Evolutionary conservation across 2,797 vertebrate genomes (phyloP), one percentile per base, ranked within the genome.

Genomic region (Vespertilio murinus): DNA sequence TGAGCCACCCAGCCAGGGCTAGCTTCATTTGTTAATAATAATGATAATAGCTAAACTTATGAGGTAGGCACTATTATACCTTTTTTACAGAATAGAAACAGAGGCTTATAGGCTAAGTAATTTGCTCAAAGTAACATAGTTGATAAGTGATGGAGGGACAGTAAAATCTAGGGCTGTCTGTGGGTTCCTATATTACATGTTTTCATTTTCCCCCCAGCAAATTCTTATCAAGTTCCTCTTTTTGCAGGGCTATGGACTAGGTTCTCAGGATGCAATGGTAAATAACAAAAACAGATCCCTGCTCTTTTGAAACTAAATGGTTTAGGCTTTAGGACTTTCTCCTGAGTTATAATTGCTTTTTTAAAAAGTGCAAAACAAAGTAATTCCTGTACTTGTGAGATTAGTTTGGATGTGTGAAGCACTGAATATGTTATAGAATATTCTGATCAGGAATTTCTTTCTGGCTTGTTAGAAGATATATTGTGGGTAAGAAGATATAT

Each of bases 271-370:
- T 82, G 78, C 35, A 75, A 5, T 69, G 49, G 22, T 79, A 92
- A 95, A 82, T 78, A 71, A 80, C 23, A 88, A 61, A 90, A 88
- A 71, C 40, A 59, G 54, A 22, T n/a, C 30, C n/a, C 30, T 49
- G 30, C 74, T 11, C 45, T 70, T 96, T 92, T 84, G 74, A 91
- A 80, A 93, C 23, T n/a, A 64, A 88, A 54, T 92, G n/a, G 30
- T 80, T 69, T 88, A 88, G 74, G 49, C n/a, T 75, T 61, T 74
- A 80, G 73, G 40, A 80, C 25, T 84, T 91, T 74, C 18, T 91
- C 42, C n/a, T n/a, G 28, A 80, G 52, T 83, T 94, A 79, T 90
- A 79, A 80, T 90, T 52, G 47, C 18, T 61, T 77, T 20, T 65
- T 92, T 22, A 13, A n/a, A 61, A 80, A 64, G 28, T 73, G 28